These are phyloP conservation scores for Adoxophyes honmai DNA, from an alignment of 1,140 invertebrate species.

Conservation along the genomic window DNA sequence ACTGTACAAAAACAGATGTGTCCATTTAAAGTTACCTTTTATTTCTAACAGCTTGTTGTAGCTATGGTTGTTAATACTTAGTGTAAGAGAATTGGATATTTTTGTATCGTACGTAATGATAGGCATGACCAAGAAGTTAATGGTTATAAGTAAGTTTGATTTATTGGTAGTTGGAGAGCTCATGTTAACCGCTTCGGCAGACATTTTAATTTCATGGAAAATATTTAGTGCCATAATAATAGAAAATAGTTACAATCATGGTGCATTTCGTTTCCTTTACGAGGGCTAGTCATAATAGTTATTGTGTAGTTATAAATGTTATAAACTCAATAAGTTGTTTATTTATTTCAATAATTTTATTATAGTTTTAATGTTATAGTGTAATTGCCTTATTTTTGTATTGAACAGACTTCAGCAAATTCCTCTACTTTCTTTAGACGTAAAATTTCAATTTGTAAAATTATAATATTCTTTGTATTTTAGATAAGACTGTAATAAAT, in stretches of 20 bases:
- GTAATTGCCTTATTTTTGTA: background rate
- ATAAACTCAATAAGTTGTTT: constrained; percentile 25
- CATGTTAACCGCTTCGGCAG: background rate
- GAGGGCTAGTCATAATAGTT: constrained; percentile 53
- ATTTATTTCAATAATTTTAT: constrained; percentile 40
- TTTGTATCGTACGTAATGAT: constrained; percentile 44
- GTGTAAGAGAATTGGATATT: constrained; percentile 57
- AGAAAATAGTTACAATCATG: constrained; percentile 18
- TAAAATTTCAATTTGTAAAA: too few relatives aligned
- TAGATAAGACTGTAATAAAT: constrained; percentile 40
- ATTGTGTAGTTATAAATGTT: constrained; percentile 41
- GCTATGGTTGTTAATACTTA: constrained; percentile 44
- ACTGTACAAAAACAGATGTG: constrained; percentile 7
- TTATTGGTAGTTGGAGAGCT: background rate
- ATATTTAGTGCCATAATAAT: constrained; percentile 33
- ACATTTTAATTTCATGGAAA: constrained; percentile 22
- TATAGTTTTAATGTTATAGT: constrained; percentile 21
- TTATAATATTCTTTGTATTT: constrained; percentile 6
- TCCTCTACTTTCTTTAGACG: background rate
- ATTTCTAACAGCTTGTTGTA: constrained; percentile 22
- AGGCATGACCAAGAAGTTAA: constrained; percentile 50
- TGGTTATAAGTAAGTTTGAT: constrained; percentile 33
- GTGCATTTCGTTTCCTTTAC: constrained; percentile 47
- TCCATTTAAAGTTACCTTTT: constrained; percentile 39
- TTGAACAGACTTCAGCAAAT: background rate